Base-by-base conservation (phyloP, 2,888 invertebrate species). In the Dasysyrphus tricinctus region DNA sequence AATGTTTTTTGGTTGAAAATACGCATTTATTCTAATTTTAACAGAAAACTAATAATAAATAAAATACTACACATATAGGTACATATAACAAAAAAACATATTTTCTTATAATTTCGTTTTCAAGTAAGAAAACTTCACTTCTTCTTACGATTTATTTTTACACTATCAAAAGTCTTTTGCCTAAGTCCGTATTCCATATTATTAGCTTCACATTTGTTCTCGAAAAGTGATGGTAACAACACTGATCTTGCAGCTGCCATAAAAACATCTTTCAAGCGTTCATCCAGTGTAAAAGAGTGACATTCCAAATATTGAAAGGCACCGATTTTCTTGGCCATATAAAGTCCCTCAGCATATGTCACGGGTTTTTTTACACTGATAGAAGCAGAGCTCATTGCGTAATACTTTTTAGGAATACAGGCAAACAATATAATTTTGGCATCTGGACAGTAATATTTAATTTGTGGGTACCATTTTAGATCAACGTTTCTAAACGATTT, bases 301-400 rank as follows among this genome's bases (percentile, higher is more conserved):
- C 44, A 44, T 44, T 44, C 44, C 44, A n/a, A 44, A 44, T 44
- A 44, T 44, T 44, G 44, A 44, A 44, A 44, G n/a, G 44, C 44
- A 44, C n/a, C 5, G n/a, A 44, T 44, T n/a, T 2, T 44, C 6
- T n/a, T n/a, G 5, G 44, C 44, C 44, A 44, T 44, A 14, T 6
- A 1, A n/a, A 14, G n/a, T 6, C 44, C 44, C 6, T 44, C 44
- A 7, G 14, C 44, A 44, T 44, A 44, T n/a, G 7, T 44, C 0
- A 44, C n/a, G n/a, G n/a, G 2, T 44, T 44, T 44, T n/a, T 44
- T 7, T 2, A 3, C 7, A n/a, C 2, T 44, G 0, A 14, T 44
- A 2, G 1, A 2, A 24, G 24, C 24, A 24, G n/a, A 6, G 44
- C 42, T 42, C 42, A 5, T 44, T 44, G n/a, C 3, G n/a, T 1